Evolutionary conservation across 2,797 vertebrate genomes (phyloP), one percentile per base, ranked within the genome.

Genomic region (Poecilia gillii): DNA sequence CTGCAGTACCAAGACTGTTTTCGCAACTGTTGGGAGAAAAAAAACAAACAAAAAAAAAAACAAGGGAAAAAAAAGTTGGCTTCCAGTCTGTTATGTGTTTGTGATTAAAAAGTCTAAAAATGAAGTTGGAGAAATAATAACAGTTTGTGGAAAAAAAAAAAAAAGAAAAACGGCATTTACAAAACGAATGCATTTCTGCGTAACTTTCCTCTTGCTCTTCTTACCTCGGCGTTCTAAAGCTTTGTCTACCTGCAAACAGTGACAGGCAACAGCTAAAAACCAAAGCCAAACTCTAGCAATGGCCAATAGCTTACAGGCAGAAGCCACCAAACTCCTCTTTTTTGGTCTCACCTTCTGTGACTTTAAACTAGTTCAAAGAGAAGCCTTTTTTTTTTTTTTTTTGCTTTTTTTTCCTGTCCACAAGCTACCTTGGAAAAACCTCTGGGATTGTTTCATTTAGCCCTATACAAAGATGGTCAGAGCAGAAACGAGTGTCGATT

Each of bases 231-330:
- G 96, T 98, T 97, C 96, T 95, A 98, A 98, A 99, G 98, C 98
- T 99, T 99, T 99, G 98, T 99, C 98, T 99, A 99, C 98, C 97
- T 99, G 97, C 97, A 98, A 98, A 99, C 97, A 98, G 98, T 99
- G 98, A 99, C 99, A 98, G 98, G 97, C 98, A 97, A 99, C 98
- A 99, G 98, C 98, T 99, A 98, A 96, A 99, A 99, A 99, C 98
- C 98, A 99, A 99, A 99, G 98, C 97, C 98, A 97, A 53, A 98
- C 97, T 97, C 97, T 97, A 98, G 97, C 98, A 97, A 98, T 98
- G 98, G 98, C 98, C 98, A 99, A 98, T 98, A 99, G 97, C 97
- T 98, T 98, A 97, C 85, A 85, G 96, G 97, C 98, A 98, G 98
- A 98, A 98, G 97, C 96, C 97, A 93, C 97, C 97, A 97, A 97